Conservation (phyloP, 2,797 vertebrate genomes). For the Xerus rutilus region DNA sequence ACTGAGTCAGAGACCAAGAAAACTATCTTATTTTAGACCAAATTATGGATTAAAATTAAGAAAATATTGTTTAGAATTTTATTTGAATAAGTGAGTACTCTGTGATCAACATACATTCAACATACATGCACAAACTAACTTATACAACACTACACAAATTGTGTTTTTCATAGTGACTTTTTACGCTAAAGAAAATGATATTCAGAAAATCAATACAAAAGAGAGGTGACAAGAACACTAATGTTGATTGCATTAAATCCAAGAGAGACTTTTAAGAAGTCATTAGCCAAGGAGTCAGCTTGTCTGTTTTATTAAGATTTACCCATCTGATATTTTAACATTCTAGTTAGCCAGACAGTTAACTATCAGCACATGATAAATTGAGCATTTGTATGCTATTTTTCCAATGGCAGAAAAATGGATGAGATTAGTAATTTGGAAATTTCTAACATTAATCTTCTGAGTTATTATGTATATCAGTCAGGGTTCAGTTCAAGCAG, state of each 20-base stretch:
- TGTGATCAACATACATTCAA: not conserved
- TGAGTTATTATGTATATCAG: not conserved
- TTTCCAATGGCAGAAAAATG: not conserved
- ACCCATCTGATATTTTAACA: constrained; percentile 37
- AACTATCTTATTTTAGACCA: not conserved
- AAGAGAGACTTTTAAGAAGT: constrained; percentile 62
- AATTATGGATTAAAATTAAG: not conserved
- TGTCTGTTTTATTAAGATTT: constrained; percentile 50
- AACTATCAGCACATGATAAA: not conserved
- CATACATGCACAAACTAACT: not conserved
- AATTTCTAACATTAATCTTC: not conserved
- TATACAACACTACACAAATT: not conserved
- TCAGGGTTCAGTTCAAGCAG: not conserved
- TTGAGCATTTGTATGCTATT: not conserved
- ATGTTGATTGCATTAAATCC: constrained; percentile 65
- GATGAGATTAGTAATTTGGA: not conserved
- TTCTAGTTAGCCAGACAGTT: not conserved
- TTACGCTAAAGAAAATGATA: constrained; percentile 68
- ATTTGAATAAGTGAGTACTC: not conserved
- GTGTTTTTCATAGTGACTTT: constrained; percentile 35
- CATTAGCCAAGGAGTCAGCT: constrained; percentile 65
- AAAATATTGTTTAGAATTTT: not conserved
- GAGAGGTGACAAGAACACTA: constrained; percentile 66
- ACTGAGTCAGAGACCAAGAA: not conserved
- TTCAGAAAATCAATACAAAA: constrained; percentile 66